A percentile compares a stretch with the other conserved stretches of the same genome.
Conservation (phyloP, 2,797 vertebrate genomes). For the Eulemur albifrons region DNA sequence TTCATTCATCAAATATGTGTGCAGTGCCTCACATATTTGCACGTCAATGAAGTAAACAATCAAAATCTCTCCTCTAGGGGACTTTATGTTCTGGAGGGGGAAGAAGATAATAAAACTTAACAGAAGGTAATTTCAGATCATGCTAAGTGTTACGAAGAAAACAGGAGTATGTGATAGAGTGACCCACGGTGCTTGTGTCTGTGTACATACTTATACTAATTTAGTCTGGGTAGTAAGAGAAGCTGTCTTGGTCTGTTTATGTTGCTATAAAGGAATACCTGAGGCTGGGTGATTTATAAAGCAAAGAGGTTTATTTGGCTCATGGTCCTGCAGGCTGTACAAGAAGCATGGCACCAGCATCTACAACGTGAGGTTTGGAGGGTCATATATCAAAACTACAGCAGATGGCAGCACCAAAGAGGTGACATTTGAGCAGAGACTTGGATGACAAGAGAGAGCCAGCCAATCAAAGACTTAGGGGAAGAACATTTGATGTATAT, state of each 20-base stretch:
- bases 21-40: neutral
- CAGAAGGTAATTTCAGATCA: constrained; percentile 33
- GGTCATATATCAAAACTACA: too few species aligned
- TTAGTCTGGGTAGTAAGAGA: constrained; percentile 4
- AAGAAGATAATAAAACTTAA: neutral
- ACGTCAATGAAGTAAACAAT: neutral
- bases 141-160: constrained; percentile 1
- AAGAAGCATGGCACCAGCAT: too few species aligned
- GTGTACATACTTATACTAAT: neutral
- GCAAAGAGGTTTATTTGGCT: too few species aligned
- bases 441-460: neutral
- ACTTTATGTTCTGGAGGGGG: neutral
- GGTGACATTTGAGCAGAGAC: neutral
- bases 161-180: neutral
- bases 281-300: too few species aligned
- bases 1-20: neutral
- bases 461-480: neutral
- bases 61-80: neutral
- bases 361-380: too few species aligned
- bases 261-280: too few species aligned
- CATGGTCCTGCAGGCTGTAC: too few species aligned
- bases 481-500: neutral
- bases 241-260: too few species aligned
- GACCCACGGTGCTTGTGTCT: neutral
- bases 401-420: neutral